Percentiles rank a stretch among this genome's conserved stretches.
Conservation (phyloP, 2,797 vertebrate genomes). For the Halcyon leucocephala region DNA sequence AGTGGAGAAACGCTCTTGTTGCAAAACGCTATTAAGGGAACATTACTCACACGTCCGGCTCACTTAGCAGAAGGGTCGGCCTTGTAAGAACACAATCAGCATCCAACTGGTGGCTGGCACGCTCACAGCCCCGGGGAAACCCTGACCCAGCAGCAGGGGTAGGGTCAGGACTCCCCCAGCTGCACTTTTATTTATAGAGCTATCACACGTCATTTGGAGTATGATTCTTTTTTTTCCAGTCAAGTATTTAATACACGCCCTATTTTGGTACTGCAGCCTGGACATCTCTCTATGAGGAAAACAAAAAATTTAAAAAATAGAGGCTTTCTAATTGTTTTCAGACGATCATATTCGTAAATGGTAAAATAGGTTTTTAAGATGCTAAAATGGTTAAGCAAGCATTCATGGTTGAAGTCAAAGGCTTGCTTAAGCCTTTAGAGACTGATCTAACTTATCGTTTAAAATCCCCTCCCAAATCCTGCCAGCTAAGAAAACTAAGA, state of each 20-base stretch:
- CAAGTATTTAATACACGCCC: not conserved
- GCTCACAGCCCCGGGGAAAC: not conserved
- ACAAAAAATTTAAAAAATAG: not conserved
- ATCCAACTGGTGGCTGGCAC: not conserved
- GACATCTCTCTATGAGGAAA: not conserved
- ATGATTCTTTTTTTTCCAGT: not conserved
- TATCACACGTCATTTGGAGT: not conserved
- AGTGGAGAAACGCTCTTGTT: rapidly evolving
- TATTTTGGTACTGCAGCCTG: not conserved
- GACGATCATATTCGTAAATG: not conserved
- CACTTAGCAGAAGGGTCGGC: not conserved
- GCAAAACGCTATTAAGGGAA: not conserved
- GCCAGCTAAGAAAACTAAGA: not conserved
- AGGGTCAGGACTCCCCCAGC: not conserved
- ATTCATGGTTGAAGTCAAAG: not conserved
- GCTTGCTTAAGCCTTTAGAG: not conserved
- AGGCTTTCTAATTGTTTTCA: not conserved
- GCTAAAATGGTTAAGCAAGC: not conserved
- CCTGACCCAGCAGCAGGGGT: not conserved
- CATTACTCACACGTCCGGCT: not conserved
- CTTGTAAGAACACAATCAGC: rapidly evolving
- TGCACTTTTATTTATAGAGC: not conserved
- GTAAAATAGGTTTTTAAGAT: not conserved
- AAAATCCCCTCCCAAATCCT: not conserved
- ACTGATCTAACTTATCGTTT: not conserved